These are phyloP conservation scores for Poeciliopsis turrubarensis DNA, from an alignment of 2,113 vertebrate genomes.

Conservation along the genomic window DNA sequence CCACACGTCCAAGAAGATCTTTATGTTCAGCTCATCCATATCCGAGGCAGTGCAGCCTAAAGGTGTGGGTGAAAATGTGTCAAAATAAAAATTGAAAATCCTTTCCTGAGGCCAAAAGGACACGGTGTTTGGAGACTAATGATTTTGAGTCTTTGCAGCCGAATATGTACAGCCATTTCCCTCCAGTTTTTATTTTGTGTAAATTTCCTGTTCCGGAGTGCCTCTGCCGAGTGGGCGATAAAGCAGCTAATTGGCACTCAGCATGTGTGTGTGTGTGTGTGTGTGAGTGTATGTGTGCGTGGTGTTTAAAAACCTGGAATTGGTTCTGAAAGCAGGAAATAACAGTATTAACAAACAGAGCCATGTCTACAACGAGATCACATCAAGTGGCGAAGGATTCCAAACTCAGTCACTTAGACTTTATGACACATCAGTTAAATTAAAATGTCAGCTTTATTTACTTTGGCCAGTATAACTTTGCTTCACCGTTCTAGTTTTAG, in stretches of 20 bases:
- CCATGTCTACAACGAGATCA: background rate
- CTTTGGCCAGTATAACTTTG: too few relatives aligned
- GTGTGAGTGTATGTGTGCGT: background rate
- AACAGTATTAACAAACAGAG: background rate
- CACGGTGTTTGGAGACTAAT: background rate
- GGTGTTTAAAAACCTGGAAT: conserved; percentile 21
- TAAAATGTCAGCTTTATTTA: background rate
- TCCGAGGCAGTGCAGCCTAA: background rate
- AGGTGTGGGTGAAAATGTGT: background rate
- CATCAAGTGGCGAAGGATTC: background rate
- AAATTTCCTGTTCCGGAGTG: conserved; percentile 43
- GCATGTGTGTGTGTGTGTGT: background rate
- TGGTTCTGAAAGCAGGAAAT: conserved; percentile 30
- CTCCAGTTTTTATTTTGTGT: background rate
- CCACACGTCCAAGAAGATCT: background rate
- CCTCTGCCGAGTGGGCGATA: conserved; percentile 29
- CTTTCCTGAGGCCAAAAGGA: background rate
- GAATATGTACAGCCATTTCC: background rate
- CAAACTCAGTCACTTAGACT: background rate
- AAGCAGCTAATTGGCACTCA: conserved; percentile 51
- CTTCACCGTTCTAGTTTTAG: background rate
- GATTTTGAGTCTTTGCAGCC: background rate
- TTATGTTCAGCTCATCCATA: background rate
- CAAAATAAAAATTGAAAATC: background rate
- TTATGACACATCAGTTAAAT: background rate